A percentile compares a stretch with the other conserved stretches of the same genome.
phyloP scores from a whole-genome alignment of 2,888 invertebrate genomes.

The Lycophotia porphyrea region DNA sequence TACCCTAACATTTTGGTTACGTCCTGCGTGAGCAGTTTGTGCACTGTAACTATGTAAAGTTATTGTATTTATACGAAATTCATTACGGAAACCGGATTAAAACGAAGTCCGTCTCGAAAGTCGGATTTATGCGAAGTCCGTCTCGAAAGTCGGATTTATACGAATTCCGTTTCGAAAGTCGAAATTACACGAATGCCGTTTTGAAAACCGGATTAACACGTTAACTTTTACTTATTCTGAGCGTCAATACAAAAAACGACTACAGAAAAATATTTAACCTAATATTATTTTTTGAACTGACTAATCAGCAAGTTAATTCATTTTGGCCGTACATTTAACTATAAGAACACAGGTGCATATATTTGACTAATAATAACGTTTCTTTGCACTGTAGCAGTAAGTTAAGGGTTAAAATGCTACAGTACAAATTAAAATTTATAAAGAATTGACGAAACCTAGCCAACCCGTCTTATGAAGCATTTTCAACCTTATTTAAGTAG shows the following conservation, averaged over 20 bases:
- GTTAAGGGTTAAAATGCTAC: slow-evolving; percentile 67
- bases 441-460: slow-evolving; percentile 80
- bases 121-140: slow-evolving; percentile 16
- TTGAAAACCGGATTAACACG: slow-evolving; percentile 1
- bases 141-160: background rate
- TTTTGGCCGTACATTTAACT: slow-evolving; percentile 76
- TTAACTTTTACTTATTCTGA: slow-evolving; percentile 48
- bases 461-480: slow-evolving; percentile 67
- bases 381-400: slow-evolving; percentile 64
- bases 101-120: slow-evolving; percentile 2
- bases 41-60: slow-evolving; percentile 68
- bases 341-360: slow-evolving; percentile 74
- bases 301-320: slow-evolving; percentile 70
- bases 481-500: slow-evolving; percentile 57
- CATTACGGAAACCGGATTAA: background rate
- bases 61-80: slow-evolving; percentile 37
- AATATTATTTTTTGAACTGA: slow-evolving; percentile 70
- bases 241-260: slow-evolving; percentile 64
- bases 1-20: slow-evolving; percentile 80
- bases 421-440: slow-evolving; percentile 73
- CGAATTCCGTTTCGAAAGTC: slow-evolving; percentile 6
- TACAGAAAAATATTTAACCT: slow-evolving; percentile 55
- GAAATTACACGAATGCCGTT: slow-evolving; percentile 10
- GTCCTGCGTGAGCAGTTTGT: slow-evolving; percentile 77
- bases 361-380: slow-evolving; percentile 59